Evolutionary conservation across 2,113 vertebrate species (phyloP).

Genomic region (Cromileptes altivelis): DNA sequence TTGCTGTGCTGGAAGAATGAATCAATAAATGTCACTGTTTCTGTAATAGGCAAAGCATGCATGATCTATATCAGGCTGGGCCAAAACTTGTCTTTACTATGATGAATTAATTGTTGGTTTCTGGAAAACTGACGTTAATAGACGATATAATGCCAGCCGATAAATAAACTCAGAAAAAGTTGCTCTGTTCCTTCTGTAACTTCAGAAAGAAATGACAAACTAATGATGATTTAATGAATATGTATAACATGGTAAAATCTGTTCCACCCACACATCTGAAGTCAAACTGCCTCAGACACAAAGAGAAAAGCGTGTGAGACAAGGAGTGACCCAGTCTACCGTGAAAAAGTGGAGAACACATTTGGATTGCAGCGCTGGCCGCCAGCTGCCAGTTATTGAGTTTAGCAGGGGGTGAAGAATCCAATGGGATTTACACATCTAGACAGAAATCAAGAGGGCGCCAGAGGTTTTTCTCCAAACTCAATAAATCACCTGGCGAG

Average conservation of each 20-base stretch:
- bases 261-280: neutral
- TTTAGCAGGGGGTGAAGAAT: constrained; percentile 66
- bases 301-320: constrained; percentile 27
- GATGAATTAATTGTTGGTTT: neutral
- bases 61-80: neutral
- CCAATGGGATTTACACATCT: constrained; percentile 64
- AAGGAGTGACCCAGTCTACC: constrained; percentile 37
- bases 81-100: neutral
- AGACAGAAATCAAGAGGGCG: constrained; percentile 60
- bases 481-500: constrained; percentile 60
- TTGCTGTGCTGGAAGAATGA: neutral
- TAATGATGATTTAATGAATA: constrained; percentile 12
- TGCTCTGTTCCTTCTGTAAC: neutral
- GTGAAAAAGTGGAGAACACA: constrained; percentile 53
- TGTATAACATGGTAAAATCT: constrained; percentile 2
- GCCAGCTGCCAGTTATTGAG: constrained; percentile 61
- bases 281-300: constrained; percentile 24
- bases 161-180: neutral
- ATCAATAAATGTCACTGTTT: neutral
- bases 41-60: neutral
- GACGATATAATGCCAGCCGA: neutral
- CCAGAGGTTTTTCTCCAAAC: constrained; percentile 63
- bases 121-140: neutral
- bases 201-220: constrained; percentile 1
- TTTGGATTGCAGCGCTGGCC: constrained; percentile 51